phyloP scores from a whole-genome alignment of 2,797 vertebrate genomes.

The Helarctos malayanus region DNA sequence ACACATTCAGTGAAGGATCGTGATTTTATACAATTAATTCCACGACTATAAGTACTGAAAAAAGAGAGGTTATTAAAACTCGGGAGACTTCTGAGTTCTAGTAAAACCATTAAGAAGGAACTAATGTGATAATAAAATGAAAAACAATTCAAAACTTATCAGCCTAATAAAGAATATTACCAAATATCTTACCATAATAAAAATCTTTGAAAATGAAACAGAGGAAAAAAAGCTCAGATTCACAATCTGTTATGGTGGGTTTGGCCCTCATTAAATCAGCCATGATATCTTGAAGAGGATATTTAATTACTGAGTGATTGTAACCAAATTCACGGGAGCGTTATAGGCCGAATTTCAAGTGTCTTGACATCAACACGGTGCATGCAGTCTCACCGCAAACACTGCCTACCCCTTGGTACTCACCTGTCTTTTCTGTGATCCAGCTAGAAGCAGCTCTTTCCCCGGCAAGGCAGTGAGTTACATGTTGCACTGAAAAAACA shows the following conservation, averaged over 20 bases:
- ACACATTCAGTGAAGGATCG: slow-evolving; percentile 71
- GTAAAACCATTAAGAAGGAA: slow-evolving; percentile 85
- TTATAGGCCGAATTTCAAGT: background rate
- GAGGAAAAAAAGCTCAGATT: slow-evolving; percentile 45
- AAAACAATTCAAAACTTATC: slow-evolving; percentile 83
- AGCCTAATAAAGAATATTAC: slow-evolving; percentile 83
- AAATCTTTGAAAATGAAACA: slow-evolving; percentile 77
- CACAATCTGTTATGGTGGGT: slow-evolving; percentile 40
- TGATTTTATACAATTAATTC: slow-evolving; percentile 82
- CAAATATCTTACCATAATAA: slow-evolving; percentile 77
- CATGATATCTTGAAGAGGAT: slow-evolving; percentile 18
- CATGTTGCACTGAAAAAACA: background rate
- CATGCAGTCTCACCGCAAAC: background rate
- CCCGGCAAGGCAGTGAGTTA: slow-evolving; percentile 12
- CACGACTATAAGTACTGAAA: slow-evolving; percentile 67
- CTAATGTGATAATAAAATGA: slow-evolving; percentile 84
- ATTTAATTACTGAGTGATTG: slow-evolving; percentile 68
- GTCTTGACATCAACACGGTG: background rate
- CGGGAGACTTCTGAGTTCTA: slow-evolving; percentile 66
- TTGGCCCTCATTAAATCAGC: slow-evolving; percentile 61
- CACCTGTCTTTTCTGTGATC: background rate
- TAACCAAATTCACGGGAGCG: background rate
- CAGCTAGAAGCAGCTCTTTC: background rate
- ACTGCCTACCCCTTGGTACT: background rate
- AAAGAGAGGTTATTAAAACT: slow-evolving; percentile 84